A percentile compares a stretch with the other conserved stretches of the same genome.
Evolutionary conservation across 2,113 vertebrate genomes (phyloP).

Genomic region (Callaeas wilsoni): DNA sequence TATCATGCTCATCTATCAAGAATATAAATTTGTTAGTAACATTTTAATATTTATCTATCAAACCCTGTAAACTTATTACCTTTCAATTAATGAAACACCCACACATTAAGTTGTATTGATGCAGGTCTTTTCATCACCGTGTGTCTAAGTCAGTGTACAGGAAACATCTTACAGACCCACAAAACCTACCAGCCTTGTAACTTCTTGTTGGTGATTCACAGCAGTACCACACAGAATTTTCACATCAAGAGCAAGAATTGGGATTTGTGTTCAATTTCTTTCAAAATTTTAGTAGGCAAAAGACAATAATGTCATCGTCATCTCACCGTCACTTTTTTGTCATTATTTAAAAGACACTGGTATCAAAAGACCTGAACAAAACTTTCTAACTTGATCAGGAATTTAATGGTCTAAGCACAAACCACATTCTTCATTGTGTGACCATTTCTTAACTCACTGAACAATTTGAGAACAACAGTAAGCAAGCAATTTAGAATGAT

Average conservation of each 20-base stretch:
- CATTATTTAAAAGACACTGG: background rate
- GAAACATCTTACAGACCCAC: background rate
- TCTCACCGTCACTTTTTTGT: background rate
- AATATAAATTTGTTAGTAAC: background rate
- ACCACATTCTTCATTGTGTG: background rate
- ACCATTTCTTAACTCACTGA: background rate
- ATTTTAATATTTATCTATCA: background rate
- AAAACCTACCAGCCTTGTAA: background rate
- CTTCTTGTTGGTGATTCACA: background rate
- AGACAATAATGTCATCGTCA: rapidly evolving
- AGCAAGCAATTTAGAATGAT: background rate
- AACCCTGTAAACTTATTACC: background rate
- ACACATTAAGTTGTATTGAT: background rate
- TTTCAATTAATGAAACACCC: background rate
- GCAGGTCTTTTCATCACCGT: background rate
- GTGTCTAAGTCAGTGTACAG: background rate
- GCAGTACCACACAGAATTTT: background rate
- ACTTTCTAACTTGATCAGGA: background rate
- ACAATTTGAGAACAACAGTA: background rate
- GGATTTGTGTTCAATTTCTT: background rate
- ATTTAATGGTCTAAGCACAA: background rate
- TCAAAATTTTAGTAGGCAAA: background rate
- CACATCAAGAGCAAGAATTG: background rate
- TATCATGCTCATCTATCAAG: background rate
- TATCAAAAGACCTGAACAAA: background rate